Evolutionary conservation across 1,140 invertebrate species (phyloP), one percentile per base, ranked within the genome.

Genomic region (Diorhabda sublineata): DNA sequence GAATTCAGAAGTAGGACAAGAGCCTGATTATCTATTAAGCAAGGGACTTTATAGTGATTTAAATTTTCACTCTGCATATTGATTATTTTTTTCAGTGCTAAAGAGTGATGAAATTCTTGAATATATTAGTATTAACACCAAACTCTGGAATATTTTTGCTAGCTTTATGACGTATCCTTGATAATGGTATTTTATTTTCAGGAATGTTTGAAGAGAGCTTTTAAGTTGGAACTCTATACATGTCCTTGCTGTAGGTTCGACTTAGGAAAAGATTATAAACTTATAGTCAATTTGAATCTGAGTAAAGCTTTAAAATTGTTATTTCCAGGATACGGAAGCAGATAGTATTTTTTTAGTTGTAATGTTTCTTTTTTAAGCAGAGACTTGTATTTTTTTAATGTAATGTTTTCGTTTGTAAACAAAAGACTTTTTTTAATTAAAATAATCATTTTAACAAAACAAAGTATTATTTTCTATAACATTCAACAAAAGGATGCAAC

Each of bases 161-260:
- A n/a, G 42, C 47, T 45, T 67, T 67, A 11, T 8, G 11, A 67
- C n/a, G 5, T 63, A n/a, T n/a, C 45, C 4, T 45, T 42, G 5
- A 57, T 2, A 60, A 52, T 63, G 7, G 73, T 62, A 72, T 75
- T 74, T 69, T 70, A 69, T 69, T 73, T 75, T 67, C 60, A 86
- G 85, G 74, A 76, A 2, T 94, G 92, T 78, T 77, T 93, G 58
- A 84, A 86, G 75, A 81, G 88, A 26, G 90, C 91, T 8, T 92
- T 92, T 79, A 82, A 84, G 56, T 88, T 87, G 0, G 85, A 88
- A 61, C 84, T 88, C 0, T 86, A 84, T 60, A 84, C 77, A 3
- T 94, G 92, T 79, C 90, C 92, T 0, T 84, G 84, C 58, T 94
- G 92, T 77, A 83, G 91, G 41, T 76, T 83, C 43, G 83, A 85